Base-by-base conservation (phyloP, 2,888 invertebrate species). In the Leptarthrus brevirostris region DNA sequence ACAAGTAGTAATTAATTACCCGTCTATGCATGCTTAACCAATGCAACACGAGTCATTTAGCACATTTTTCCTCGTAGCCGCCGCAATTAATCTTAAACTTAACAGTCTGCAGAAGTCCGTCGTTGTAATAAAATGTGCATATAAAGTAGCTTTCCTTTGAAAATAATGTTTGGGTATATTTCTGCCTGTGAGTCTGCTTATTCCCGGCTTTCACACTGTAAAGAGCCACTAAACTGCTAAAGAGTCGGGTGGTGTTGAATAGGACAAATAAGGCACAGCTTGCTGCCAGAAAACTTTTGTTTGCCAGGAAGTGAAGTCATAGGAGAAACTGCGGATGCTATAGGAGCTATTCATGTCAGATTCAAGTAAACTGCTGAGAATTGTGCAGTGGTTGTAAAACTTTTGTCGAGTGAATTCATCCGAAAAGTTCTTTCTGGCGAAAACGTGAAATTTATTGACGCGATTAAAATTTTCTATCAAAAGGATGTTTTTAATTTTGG, bases 221-320 rank as follows among this genome's bases (percentile, higher is more conserved):
- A 20, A 20, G 10, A 24, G 54, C 16, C 26, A 54, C 54, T 22
- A 52, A 54, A 10, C 24, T 54, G 54, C n/a, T 54, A 54, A 54
- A 54, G 54, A 24, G 24, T 54, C 10, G 54, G 4, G 26, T 54
- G 54, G 54, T 54, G 54, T 26, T 54, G 54, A 24, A 24, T n/a
- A 54, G 54, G 54, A 24, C 54, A 54, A 54, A 54, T 54, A 54
- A 54, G 54, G 54, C 54, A 20, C 54, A 54, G 54, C 26, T 54
- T 54, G 54, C 16, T 54, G 54, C 54, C 54, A 54, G 54, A 54
- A 54, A 54, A 54, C 54, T 22, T 54, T 54, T 54, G 54, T 54
- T 54, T 54, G 54, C 54, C 24, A 54, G 24, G 24, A 54, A 54
- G 24, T 54, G 54, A 54, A 54, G 22, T 40, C 40, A 40, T 40